Percentiles rank a stretch among this genome's conserved stretches.
Conservation (phyloP, 2,113 vertebrate genomes). For the Steatornis caripensis region DNA sequence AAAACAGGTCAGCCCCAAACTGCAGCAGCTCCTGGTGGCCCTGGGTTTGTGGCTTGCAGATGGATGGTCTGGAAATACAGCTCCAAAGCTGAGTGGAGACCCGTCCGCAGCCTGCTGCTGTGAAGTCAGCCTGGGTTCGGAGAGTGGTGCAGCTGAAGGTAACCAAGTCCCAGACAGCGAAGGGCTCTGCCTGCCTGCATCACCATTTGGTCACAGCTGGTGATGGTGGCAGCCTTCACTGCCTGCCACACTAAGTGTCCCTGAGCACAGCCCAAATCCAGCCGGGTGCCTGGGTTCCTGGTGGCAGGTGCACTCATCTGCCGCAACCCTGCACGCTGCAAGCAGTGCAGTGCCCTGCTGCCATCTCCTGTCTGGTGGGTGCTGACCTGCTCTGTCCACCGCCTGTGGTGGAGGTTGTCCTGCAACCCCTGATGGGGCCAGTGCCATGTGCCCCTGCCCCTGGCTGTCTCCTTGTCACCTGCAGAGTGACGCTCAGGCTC, state of each 20-base stretch:
- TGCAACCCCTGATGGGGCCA: not conserved
- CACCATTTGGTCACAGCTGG: fast-evolving
- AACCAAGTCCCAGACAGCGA: not conserved
- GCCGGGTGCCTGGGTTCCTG: not conserved
- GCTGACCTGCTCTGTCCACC: not conserved
- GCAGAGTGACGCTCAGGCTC: not conserved
- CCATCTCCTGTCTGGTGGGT: not conserved
- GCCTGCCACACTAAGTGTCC: not conserved
- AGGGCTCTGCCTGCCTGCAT: not conserved
- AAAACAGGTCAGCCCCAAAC: not conserved
- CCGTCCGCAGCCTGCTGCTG: not conserved
- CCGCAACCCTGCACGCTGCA: fast-evolving
- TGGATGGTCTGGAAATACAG: not conserved
- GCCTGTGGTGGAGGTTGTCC: fast-evolving
- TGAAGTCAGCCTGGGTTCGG: not conserved
- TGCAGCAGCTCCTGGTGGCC: not conserved
- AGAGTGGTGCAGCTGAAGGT: fast-evolving
- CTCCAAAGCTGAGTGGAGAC: not conserved
- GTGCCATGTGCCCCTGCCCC: not conserved
- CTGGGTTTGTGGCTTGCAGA: not conserved
- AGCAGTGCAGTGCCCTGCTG: not conserved
- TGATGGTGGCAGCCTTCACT: not conserved
- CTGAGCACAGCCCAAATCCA: not conserved
- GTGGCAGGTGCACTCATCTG: fast-evolving
- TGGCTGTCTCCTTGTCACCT: not conserved